Base-by-base conservation (phyloP, 2,113 vertebrate genomes). In the Protobothrops flavoviridis region DNA sequence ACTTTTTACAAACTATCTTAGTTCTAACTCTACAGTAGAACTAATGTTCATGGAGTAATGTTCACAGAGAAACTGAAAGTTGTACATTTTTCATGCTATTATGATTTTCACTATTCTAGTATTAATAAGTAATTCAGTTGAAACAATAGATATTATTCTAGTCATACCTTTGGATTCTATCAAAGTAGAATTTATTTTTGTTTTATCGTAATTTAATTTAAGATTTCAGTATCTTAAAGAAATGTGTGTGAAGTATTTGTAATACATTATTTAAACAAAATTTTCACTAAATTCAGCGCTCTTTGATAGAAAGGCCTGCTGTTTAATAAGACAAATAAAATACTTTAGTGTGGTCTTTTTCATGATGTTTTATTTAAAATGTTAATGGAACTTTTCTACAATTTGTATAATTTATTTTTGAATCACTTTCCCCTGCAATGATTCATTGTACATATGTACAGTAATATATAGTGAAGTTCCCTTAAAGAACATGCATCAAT, bases 341-440 rank as follows among this genome's bases (percentile, higher is more conserved):
- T 94, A 93, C 91, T 96, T 96, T 95, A 91, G 85, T 96, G 88
- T 94, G 92, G 92, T 93, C 89, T 96, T 97, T 97, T 96, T 97
- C 97, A 87, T 98, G 97, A 98, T 97, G 96, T 98, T 98, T 98
- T 98, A 98, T 98, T 98, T 98, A 98, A 97, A 97, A 96, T 97
- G 96, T 97, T 98, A 98, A 98, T 98, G 97, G 97, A 96, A 93
- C 91, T 94, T 97, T 97, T 97, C 95, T 96, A 96, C 96, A 96
- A 97, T 98, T 98, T 97, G 96, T 96, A 97, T 97, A 97, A 97
- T 98, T 97, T 97, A 97, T 97, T 97, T 97, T 95, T 95, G 96
- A 98, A 97, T 97, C 96, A 95, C 94, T 97, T 95, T 96, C 96
- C 95, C 93, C 93, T 92, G 92, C 94, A 97, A 98, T 96, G 97